These are phyloP conservation scores for Lucilia sericata DNA, from an alignment of 1,140 invertebrate species.

Conservation along the genomic window DNA sequence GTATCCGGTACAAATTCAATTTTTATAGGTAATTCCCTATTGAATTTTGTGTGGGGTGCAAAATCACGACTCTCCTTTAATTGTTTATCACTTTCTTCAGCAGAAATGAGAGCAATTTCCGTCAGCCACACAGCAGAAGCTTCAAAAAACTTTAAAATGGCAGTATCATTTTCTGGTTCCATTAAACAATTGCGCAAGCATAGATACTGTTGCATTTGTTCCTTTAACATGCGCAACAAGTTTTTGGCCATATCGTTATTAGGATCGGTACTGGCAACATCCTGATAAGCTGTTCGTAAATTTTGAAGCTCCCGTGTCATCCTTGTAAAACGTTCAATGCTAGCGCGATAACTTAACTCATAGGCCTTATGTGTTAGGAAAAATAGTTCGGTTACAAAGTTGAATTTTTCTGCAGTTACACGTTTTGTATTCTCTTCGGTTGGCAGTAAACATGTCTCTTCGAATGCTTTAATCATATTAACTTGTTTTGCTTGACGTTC, in stretches of 20 bases:
- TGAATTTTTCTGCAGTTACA: slow-evolving; percentile 74
- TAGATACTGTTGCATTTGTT: slow-evolving; percentile 69
- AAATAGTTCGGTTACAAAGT: slow-evolving; percentile 92
- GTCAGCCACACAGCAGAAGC: slow-evolving; percentile 87
- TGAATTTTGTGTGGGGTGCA: slow-evolving; percentile 55
- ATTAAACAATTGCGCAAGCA: slow-evolving; percentile 60
- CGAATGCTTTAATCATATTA: slow-evolving; percentile 76
- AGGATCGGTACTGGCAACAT: slow-evolving; percentile 70
- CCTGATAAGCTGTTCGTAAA: slow-evolving; percentile 79
- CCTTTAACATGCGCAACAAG: slow-evolving; percentile 75
- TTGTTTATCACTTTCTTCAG: slow-evolving; percentile 51
- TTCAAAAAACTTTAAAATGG: slow-evolving; percentile 79
- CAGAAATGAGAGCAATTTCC: slow-evolving; percentile 75
- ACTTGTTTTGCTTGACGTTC: slow-evolving; percentile 72
- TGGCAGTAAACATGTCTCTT: slow-evolving; percentile 85
- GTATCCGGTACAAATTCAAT: slow-evolving; percentile 56
- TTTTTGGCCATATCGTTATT: slow-evolving; percentile 72
- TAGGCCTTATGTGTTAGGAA: slow-evolving; percentile 89
- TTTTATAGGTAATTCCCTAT: slow-evolving; percentile 54
- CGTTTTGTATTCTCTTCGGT: slow-evolving; percentile 72
- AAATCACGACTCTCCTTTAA: slow-evolving; percentile 52
- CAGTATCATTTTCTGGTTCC: slow-evolving; percentile 61
- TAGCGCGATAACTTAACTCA: slow-evolving; percentile 84
- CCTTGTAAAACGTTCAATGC: slow-evolving; percentile 80
- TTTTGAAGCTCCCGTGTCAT: slow-evolving; percentile 79